These are phyloP conservation scores for Urocyon cinereoargenteus DNA, from an alignment of 2,797 vertebrate genomes.

Conservation along the genomic window DNA sequence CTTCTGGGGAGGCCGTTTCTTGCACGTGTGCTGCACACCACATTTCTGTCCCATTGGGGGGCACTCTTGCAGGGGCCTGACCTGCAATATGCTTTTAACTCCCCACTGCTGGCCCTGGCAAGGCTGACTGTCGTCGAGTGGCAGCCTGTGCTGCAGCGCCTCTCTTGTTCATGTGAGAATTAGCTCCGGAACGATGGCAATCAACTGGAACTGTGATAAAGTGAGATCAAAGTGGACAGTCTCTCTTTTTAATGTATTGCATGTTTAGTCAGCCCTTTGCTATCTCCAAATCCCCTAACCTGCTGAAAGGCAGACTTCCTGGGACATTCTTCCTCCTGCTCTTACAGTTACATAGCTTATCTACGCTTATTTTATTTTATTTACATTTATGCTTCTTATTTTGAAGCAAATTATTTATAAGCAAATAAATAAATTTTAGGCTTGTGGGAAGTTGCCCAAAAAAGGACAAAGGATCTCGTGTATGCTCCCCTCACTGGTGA, in stretches of 20 bases:
- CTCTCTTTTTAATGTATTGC: too few species aligned
- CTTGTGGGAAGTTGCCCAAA: neutral
- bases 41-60: neutral
- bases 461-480: neutral
- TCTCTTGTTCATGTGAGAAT: too few species aligned
- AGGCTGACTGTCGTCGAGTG: fast-evolving
- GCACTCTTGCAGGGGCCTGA: neutral
- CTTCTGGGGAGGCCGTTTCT: too few species aligned
- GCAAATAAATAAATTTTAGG: too few species aligned
- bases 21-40: fast-evolving
- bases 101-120: neutral
- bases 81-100: neutral
- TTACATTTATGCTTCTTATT: neutral
- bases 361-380: neutral
- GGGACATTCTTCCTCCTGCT: neutral
- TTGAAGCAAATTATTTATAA: too few species aligned
- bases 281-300: neutral
- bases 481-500: neutral
- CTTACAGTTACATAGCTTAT: neutral
- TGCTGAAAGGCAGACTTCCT: neutral
- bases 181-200: neutral
- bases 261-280: neutral
- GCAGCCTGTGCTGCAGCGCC: fast-evolving
- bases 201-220: neutral
- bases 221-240: neutral